Evolutionary conservation across 2,797 vertebrate genomes (phyloP).

Genomic region (Lutjanus argentimaculatus): DNA sequence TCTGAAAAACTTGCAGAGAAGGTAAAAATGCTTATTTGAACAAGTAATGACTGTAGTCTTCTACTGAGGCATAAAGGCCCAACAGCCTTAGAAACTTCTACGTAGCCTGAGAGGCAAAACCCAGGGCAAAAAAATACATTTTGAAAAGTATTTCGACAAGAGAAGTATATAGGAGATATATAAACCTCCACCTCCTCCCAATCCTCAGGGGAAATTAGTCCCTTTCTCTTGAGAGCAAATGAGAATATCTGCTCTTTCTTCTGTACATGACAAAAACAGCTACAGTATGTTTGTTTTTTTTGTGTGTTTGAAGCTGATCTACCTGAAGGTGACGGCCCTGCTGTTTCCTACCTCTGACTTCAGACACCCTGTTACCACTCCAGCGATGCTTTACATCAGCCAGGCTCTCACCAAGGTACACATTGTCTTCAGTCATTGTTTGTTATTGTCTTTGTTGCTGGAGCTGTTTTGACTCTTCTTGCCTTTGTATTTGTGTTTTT

Average conservation of each 20-base stretch:
- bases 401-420: constrained; percentile 93
- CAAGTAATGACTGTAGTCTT: neutral
- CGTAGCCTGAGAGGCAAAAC: neutral
- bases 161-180: neutral
- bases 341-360: constrained; percentile 97
- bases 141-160: neutral
- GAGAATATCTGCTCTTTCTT: neutral
- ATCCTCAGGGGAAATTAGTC: neutral
- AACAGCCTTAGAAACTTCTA: neutral
- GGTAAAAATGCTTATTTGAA: neutral
- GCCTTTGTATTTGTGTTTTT: neutral
- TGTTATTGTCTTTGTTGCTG: neutral
- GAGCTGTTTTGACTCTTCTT: neutral
- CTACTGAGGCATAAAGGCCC: neutral
- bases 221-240: neutral
- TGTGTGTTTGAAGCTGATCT: constrained; percentile 86
- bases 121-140: neutral
- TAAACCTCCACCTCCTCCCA: neutral
- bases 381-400: constrained; percentile 92
- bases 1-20: neutral
- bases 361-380: constrained; percentile 95
- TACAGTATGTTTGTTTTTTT: constrained; percentile 9
- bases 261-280: neutral
- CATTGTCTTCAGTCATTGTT: neutral
- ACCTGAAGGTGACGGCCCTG: constrained; percentile 91